phyloP scores from a whole-genome alignment of 2,888 invertebrate species.

The Hirtodrosophila trivittata region DNA sequence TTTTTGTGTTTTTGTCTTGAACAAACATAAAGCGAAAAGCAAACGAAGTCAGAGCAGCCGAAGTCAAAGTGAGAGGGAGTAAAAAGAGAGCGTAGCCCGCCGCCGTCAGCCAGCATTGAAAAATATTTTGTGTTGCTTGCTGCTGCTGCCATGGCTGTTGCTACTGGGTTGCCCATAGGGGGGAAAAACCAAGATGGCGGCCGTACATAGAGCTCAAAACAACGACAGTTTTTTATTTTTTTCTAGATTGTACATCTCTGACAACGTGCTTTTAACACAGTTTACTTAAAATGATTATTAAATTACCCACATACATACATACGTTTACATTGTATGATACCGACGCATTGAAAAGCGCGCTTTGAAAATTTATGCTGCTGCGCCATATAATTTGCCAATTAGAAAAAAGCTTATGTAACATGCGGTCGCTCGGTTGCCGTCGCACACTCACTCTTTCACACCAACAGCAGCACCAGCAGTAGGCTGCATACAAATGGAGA shows the following conservation, averaged over 20 bases:
- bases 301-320: background rate
- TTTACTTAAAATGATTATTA: constrained; percentile 9
- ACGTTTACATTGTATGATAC: constrained; percentile 1
- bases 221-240: constrained; percentile 54
- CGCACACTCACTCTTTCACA: constrained; percentile 36
- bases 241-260: constrained; percentile 21
- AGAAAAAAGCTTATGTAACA: constrained; percentile 72
- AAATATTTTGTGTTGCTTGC: constrained; percentile 47
- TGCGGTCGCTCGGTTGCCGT: constrained; percentile 16
- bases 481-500: constrained; percentile 44
- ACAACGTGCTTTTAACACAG: constrained; percentile 45
- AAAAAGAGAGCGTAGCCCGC: constrained; percentile 56
- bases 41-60: constrained; percentile 59
- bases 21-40: constrained; percentile 76
- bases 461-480: constrained; percentile 7
- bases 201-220: constrained; percentile 60
- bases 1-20: constrained; percentile 50
- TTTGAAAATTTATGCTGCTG: constrained; percentile 46
- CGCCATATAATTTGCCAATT: constrained; percentile 40
- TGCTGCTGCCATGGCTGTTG: constrained; percentile 40
- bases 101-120: constrained; percentile 61
- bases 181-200: constrained; percentile 76
- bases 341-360: constrained; percentile 29
- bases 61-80: constrained; percentile 66
- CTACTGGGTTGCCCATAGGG: constrained; percentile 63